phyloP scores from a whole-genome alignment of 30 jellyfish, hydroid and myxozoan genomes.

The Turritopsis rubra region DNA sequence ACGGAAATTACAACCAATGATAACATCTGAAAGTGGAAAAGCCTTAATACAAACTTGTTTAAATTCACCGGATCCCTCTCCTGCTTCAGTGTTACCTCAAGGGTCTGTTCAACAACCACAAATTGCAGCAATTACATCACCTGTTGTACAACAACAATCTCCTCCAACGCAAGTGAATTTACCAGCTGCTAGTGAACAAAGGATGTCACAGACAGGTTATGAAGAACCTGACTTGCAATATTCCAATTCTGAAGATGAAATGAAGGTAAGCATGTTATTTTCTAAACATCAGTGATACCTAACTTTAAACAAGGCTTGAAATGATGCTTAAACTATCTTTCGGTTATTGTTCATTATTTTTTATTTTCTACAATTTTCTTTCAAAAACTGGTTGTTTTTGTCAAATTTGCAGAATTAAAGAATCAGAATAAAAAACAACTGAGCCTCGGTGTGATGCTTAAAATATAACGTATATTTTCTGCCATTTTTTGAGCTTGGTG shows the following conservation, averaged over 20 bases:
- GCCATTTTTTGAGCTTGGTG: too few relatives aligned
- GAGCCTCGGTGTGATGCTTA: too few relatives aligned
- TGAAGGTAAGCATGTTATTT: conserved; percentile 38
- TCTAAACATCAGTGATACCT: too few relatives aligned
- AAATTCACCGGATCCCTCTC: conserved; percentile 95
- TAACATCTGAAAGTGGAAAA: conserved; percentile 98
- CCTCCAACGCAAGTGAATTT: conserved; percentile 53
- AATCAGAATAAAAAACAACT: too few relatives aligned
- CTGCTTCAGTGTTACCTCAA: conserved; percentile 23
- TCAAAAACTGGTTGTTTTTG: too few relatives aligned
- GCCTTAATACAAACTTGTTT: conserved; percentile 97
- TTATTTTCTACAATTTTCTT: too few relatives aligned
- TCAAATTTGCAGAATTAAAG: too few relatives aligned
- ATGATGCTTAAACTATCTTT: too few relatives aligned
- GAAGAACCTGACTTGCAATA: conserved; percentile 88
- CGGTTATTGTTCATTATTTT: too few relatives aligned
- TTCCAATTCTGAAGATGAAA: conserved; percentile 69
- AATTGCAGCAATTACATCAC: background rate
- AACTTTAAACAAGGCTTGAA: too few relatives aligned
- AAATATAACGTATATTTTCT: too few relatives aligned
- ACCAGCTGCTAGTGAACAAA: conserved; percentile 64
- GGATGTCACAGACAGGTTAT: conserved; percentile 89
- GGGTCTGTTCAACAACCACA: conserved; percentile 19
- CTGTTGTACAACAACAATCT: background rate
- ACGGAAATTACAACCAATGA: conserved; percentile 92